Base-by-base conservation (phyloP, 2,888 invertebrate genomes). In the Dyspetes luteomarginatus region DNA sequence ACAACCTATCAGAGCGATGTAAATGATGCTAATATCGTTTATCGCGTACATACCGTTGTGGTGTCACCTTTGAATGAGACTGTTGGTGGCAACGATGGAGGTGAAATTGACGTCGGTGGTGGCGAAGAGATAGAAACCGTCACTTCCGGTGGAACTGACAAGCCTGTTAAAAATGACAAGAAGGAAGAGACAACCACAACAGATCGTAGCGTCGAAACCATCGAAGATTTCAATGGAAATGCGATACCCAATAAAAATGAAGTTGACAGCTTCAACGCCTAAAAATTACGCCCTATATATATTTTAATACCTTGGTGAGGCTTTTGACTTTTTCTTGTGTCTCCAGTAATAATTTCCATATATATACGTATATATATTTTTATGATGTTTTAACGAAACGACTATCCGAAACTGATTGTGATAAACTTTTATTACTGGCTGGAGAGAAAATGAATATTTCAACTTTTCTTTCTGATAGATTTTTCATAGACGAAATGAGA, bases 1-100 rank as follows among this genome's bases (percentile, higher is more conserved):
- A 94, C 94, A 0, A 92, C 92, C 67, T 94, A 93, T 89, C 89
- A 90, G 48, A 90, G 92, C 52, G 91, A 92, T n/a, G 92, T 92
- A 82, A 91, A 92, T 28, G 80, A 84, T 9, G 87, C 88, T 5
- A 91, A 90, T 9, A 87, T 92, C 5, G 87, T 92, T 79, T 90
- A 93, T 87, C 93, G 93, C 82, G 91, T 93, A 0, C 92, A 92
- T 43, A 89, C 93, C 0, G 90, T 93, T 74, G 93, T 93, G 83
- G 91, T 93, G 3, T 90, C 91, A 81, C 93, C 93, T 0, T 88
- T 92, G 68, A 87, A 90, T 73, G 85, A 85, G 2, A 87, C 86
- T 7, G 0, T 60, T 62, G 73, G 78, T 9, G 78, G 41, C 43
- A 75, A 60, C 24, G 80, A 62, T 55, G 78, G 72, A 5, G 69